Base-by-base conservation (phyloP, 2,113 vertebrate species). In the Todiramphus saurophagus region DNA sequence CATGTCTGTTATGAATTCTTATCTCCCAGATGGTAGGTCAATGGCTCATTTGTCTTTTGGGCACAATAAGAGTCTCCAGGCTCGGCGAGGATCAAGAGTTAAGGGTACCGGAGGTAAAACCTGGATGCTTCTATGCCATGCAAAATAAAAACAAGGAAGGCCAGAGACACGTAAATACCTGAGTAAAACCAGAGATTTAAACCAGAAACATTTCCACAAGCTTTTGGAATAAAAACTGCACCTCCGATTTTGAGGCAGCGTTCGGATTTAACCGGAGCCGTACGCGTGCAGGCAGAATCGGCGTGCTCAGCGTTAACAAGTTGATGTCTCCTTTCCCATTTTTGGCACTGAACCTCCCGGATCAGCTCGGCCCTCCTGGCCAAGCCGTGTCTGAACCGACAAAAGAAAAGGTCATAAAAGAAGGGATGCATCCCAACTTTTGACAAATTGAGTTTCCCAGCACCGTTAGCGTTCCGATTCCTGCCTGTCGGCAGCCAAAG, bases 21-120 rank as follows among this genome's bases (percentile, higher is more conserved):
- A n/a, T 60, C 79, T 84, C 92, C 92, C 92, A 93, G 44, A 79
- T 87, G 77, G 77, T 5, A 67, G 79, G 39, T 33, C 75, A 81
- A 55, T 46, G 70, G 60, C 83, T 96, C 82, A 24, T 92, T 83
- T 94, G 64, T 68, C 66, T 83, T 91, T 66, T 69, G 76, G 94
- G 85, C 87, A 83, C 79, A 76, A 1, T 25, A 51, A 37, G 44
- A 50, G 21, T 35, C 67, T 66, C 70, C 59, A 7, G 24, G 84
- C 82, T 56, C 48, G 33, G 62, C 1, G 0, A 72, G 56, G 50
- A 73, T 19, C 37, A 28, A 23, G 74, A 84, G 46, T 16, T 16
- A 46, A 69, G 48, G 21, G 12, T 13, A 44, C 30, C 8, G 1
- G 48, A 66, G 24, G 64, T 7, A 67, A 87, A 94, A 85, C 21